Evolutionary conservation across 2,113 vertebrate genomes (phyloP).

Genomic region (Pachycephala philippinensis): DNA sequence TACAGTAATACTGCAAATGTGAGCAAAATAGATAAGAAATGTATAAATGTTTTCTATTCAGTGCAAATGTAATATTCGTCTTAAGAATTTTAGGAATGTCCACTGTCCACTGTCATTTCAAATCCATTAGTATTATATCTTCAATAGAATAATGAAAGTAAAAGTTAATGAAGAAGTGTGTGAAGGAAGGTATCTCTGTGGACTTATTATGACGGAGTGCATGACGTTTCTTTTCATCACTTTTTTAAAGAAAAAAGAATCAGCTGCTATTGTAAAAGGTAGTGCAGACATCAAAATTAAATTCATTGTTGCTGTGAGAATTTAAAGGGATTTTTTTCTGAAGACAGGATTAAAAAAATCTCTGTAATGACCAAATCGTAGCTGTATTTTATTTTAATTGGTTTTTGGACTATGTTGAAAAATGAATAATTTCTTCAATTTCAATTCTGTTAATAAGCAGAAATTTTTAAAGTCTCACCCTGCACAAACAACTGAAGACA

Average conservation of each 20-base stretch:
- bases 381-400: constrained; percentile 3
- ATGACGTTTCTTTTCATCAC: background rate
- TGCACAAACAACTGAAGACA: background rate
- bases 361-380: background rate
- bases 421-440: background rate
- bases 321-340: background rate
- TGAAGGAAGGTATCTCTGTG: background rate
- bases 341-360: background rate
- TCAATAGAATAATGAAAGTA: background rate
- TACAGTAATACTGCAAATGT: background rate
- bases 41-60: background rate
- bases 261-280: background rate
- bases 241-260: background rate
- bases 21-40: background rate
- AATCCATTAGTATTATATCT: background rate
- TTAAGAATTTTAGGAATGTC: background rate
- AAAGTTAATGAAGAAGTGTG: background rate
- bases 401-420: background rate
- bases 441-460: background rate
- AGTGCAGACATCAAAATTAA: background rate
- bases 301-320: background rate
- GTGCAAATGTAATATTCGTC: background rate
- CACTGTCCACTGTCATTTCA: background rate
- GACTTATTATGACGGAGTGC: background rate
- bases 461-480: background rate